Base-by-base conservation (phyloP, 2,888 invertebrate species). In the Stegophylla sp. region DNA sequence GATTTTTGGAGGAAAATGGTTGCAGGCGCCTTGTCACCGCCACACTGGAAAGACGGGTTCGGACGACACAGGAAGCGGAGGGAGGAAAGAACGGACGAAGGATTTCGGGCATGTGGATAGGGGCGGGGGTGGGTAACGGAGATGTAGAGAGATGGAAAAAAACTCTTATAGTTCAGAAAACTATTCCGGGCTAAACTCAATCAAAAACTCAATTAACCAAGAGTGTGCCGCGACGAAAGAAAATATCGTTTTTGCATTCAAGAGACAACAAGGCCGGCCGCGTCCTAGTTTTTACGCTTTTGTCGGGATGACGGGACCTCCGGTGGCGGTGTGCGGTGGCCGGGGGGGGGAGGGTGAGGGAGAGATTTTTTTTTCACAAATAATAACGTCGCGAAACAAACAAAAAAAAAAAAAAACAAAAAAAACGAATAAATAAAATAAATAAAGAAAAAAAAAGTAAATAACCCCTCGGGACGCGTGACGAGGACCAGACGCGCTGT, bases 231-330 rank as follows among this genome's bases (percentile, higher is more conserved):
- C 61, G 69, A 53, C 48, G 74, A 74, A n/a, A 23, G 51, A 64
- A 75, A 75, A 75, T 75, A 75, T 63, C 41, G 51, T 48, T 74
- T 48, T 63, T 48, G 74, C 51, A 63, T 64, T 75, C 51, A 64
- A 75, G 64, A 64, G 63, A 26, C 74, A 34, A 34, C 34, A 20
- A 20, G 71, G 48, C 34, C 20, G 34, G 71, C 17, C 10, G n/a
- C n/a, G 23, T 41, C 20, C 51, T 20, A 41, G 41, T 75, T 75
- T 41, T 7, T 7, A n/a, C 10, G 64, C 64, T 64, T 64, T 75
- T 74, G 61, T 63, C 1, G 28, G 17, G n/a, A n/a, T n/a, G n/a
- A n/a, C n/a, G n/a, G n/a, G n/a, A n/a, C n/a, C n/a, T n/a, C n/a
- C n/a, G n/a, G n/a, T n/a, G n/a, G n/a, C n/a, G n/a, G n/a, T n/a